Evolutionary conservation across 2,113 vertebrate species (phyloP), one percentile per base, ranked within the genome.

Genomic region (Abramis brama): DNA sequence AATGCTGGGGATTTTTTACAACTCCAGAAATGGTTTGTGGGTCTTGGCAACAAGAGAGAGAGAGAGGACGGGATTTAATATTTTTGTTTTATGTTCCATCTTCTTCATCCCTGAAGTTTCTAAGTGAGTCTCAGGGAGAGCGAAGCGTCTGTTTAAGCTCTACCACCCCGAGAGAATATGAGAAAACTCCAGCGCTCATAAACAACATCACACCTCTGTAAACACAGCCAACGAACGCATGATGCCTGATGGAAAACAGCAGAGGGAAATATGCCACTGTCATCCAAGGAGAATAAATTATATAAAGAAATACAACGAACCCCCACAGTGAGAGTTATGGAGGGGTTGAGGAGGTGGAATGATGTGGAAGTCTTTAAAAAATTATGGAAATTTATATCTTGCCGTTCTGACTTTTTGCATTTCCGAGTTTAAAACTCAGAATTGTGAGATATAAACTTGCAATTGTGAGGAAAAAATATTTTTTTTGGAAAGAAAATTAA

Each of bases 181-280:
- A 43, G 43, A 9, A 43, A 43, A 43, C 68, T 50, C 64, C 30
- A 64, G 57, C 17, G 55, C 52, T 79, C 89, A 77, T 77, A 82
- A 84, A 86, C 88, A 85, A 50, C 73, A 89, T 81, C 81, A 84
- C 73, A 83, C 55, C 78, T 85, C 70, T 78, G 77, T 86, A 87
- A 88, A 78, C 86, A 86, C n/a, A 59, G 74, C 83, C 79, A 19
- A 57, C 43, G n/a, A 79, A 60, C 15, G 21, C n/a, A 59, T 36
- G 11, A 50, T 21, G 13, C 57, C 21, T 15, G 80, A 70, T 57
- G 57, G 55, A 76, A 84, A 86, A 78, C 79, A 71, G 81, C 66
- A 7, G 82, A 68, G 21, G 57, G 55, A 75, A 79, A 74, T 50
- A 52, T 30, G 68, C 84, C 36, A 68, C 87, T 57, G 84, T 75